Percentiles rank a stretch among this genome's conserved stretches.
These are phyloP conservation scores for Drosophila azteca DNA, from an alignment of 1,140 invertebrate species.

Conservation along the genomic window DNA sequence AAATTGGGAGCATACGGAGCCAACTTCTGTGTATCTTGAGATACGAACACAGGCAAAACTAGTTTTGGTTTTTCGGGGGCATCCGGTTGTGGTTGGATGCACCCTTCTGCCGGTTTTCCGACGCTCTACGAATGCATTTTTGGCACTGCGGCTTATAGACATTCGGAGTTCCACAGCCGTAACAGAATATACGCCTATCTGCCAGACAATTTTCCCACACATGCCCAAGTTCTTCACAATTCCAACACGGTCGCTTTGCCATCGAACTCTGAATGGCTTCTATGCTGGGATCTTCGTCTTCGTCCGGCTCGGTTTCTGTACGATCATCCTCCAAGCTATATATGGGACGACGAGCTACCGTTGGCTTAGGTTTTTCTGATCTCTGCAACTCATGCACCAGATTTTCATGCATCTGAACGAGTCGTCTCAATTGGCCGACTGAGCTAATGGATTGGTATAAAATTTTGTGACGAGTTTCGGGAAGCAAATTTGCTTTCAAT, in stretches of 20 bases:
- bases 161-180: slow-evolving; percentile 11
- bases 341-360: too few relatives aligned
- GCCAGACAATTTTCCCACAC: too few relatives aligned
- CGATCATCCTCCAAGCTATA: too few relatives aligned
- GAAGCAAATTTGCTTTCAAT: slow-evolving; percentile 2
- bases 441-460: neutral
- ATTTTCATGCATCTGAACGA: neutral
- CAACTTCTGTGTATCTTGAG: neutral
- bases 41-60: too few relatives aligned
- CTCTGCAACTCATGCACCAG: neutral
- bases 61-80: neutral
- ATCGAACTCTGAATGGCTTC: neutral
- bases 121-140: neutral
- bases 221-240: too few relatives aligned
- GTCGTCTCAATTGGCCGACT: neutral
- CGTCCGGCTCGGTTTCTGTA: too few relatives aligned
- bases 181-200: too few relatives aligned
- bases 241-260: too few relatives aligned
- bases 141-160: slow-evolving; percentile 17
- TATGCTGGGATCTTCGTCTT: neutral
- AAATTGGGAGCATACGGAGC: neutral
- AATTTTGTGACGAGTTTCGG: neutral
- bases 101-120: slow-evolving; percentile 12
- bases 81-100: slow-evolving; percentile 1
- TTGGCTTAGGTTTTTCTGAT: too few relatives aligned